Percentiles rank a stretch among this genome's conserved stretches.
These are phyloP conservation scores for Bergia puertoricense DNA, from an alignment of 92 coral and sea anemone genomes.

Conservation along the genomic window DNA sequence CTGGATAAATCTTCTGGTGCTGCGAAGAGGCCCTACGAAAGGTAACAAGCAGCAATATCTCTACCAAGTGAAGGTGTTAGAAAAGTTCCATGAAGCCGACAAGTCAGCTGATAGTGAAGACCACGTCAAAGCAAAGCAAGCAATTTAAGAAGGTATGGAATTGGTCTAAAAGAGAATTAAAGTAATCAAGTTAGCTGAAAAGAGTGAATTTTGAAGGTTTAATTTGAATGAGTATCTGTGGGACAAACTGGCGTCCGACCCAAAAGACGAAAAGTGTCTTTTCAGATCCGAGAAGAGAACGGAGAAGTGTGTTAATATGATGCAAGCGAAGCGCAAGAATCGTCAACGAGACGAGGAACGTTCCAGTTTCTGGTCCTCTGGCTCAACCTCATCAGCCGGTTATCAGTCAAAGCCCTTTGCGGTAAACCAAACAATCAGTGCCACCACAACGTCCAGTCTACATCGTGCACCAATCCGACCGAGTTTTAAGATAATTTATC, in stretches of 20 bases:
- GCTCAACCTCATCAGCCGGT: no score
- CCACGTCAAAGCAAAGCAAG: not conserved
- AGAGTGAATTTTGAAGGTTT: not conserved
- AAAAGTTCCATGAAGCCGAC: not conserved
- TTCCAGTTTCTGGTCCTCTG: no score
- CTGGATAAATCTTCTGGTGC: no score
- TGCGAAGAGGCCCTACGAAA: no score
- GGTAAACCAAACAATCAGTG: no score
- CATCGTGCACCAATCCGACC: no score
- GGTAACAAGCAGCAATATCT: no score
- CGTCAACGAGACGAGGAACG: no score
- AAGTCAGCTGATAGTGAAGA: not conserved
- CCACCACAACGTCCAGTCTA: no score
- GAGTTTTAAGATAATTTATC: no score
- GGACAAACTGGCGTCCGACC: not conserved
- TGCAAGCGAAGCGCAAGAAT: no score
- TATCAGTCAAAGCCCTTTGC: no score
- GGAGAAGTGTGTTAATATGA: not conserved
- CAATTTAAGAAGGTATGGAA: not conserved
- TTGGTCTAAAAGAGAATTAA: conserved; percentile 2
- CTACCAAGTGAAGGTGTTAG: not conserved
- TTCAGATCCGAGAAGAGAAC: conserved; percentile 6
- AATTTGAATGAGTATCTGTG: not conserved
- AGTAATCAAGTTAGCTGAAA: not conserved
- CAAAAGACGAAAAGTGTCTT: not conserved